Evolutionary conservation across 2,113 vertebrate genomes (phyloP), one percentile per base, ranked within the genome.

Genomic region (Chlorocebus sabaeus): DNA sequence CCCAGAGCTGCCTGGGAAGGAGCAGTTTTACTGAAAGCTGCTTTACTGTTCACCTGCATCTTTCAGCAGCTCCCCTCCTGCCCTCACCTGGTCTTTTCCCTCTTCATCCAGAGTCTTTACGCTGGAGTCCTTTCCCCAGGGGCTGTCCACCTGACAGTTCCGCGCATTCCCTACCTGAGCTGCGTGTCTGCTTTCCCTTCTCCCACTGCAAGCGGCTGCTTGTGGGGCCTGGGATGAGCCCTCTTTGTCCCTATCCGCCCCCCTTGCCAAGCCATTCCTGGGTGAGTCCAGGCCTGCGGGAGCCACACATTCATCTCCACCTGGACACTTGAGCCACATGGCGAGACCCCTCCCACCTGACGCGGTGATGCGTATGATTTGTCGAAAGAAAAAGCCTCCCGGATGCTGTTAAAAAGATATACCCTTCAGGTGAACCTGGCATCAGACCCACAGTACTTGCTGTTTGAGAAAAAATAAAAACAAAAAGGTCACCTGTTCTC

Each of bases 371-470:
- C 55, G 70, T 80, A 59, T 68, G 79, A 76, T 92, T 89, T 97
- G 93, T 98, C 97, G 61, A 94, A 92, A 92, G 96, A 97, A 83
- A 48, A 52, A 90, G 64, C 27, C 98, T 93, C 96, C 97, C 6
- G 85, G 61, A 72, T 72, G 98, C 97, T 90, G 98, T 98, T 98
- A 95, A 93, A 98, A 70, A 97, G 97, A 43, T 16, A 97, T 84
- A 80, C 91, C 97, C 95, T 70, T 87, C 93, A 95, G 98, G 97
- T 97, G 98, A 96, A 92, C 98, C 94, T 98, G 98, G 97, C 88
- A 64, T 97, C 98, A 96, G 95, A 97, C 93, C 75, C 96, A 97
- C 96, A 93, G 80, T 80, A 82, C 96, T 98, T 98, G 92, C 97
- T 97, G 89, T 98, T 93, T 96, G 96, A 97, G 97, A 90, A 95